Conservation (phyloP, 2,113 vertebrate species). For the Notothenia rossii region DNA sequence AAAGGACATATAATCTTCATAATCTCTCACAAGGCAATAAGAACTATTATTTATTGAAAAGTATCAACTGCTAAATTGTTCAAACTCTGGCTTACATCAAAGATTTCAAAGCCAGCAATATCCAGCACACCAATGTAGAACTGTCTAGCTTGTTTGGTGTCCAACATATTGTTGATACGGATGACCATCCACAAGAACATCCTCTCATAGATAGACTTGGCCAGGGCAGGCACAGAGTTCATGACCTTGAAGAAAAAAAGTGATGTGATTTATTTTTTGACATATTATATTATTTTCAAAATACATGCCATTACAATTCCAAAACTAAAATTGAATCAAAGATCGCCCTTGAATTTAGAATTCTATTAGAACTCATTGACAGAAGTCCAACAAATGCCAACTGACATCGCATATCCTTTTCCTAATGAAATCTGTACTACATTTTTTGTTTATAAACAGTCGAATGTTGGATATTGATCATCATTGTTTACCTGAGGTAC, state of each 20-base stretch:
- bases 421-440: background rate
- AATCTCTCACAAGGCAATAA: background rate
- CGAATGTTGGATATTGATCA: background rate
- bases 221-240: slow-evolving; percentile 73
- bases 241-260: slow-evolving; percentile 41
- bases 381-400: background rate
- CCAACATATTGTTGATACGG: slow-evolving; percentile 83
- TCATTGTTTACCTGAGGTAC: slow-evolving; percentile 62
- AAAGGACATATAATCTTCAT: background rate
- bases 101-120: slow-evolving; percentile 89
- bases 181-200: slow-evolving; percentile 85
- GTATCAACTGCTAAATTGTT: background rate
- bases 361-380: background rate
- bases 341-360: background rate
- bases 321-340: background rate
- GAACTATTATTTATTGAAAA: background rate
- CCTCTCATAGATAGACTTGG: slow-evolving; percentile 82
- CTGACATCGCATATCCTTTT: background rate
- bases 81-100: slow-evolving; percentile 78
- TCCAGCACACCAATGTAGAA: slow-evolving; percentile 94
- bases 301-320: background rate
- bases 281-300: background rate
- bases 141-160: slow-evolving; percentile 83
- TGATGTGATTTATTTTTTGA: background rate
- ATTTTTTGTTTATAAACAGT: background rate